These are phyloP conservation scores for Hofmannophila pseudospretella DNA, from an alignment of 2,888 invertebrate species.

Conservation along the genomic window DNA sequence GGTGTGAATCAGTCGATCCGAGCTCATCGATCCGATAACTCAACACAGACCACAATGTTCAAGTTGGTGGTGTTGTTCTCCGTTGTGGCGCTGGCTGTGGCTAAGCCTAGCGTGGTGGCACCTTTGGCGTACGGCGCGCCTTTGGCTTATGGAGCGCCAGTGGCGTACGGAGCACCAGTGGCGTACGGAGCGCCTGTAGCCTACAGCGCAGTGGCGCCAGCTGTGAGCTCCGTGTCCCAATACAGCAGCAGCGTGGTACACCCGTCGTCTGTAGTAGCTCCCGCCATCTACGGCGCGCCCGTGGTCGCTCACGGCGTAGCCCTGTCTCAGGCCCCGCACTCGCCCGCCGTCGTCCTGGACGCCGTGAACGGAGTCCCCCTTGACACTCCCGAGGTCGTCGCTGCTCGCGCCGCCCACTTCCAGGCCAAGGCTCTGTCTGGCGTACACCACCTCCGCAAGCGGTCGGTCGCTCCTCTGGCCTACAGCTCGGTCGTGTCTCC, in stretches of 20 bases:
- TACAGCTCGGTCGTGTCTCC: slow-evolving; percentile 47
- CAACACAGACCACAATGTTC: slow-evolving; percentile 72
- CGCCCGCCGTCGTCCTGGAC: slow-evolving; percentile 64
- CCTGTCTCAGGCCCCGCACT: slow-evolving; percentile 51
- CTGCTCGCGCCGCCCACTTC: slow-evolving; percentile 65
- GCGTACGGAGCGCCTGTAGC: slow-evolving; percentile 43
- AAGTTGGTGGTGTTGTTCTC: slow-evolving; percentile 80
- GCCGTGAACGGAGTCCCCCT: slow-evolving; percentile 65
- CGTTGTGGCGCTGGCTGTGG: slow-evolving; percentile 76
- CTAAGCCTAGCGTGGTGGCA: slow-evolving; percentile 57
- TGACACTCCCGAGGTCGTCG: slow-evolving; percentile 70
- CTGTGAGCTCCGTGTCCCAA: slow-evolving; percentile 36
- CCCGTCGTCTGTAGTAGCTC: slow-evolving; percentile 34
- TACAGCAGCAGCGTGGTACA: slow-evolving; percentile 43
- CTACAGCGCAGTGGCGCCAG: slow-evolving; percentile 39
- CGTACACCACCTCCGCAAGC: slow-evolving; percentile 59
- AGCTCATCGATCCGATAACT: slow-evolving; percentile 43
- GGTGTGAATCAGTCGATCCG: slow-evolving; percentile 66
- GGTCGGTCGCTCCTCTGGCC: slow-evolving; percentile 43
- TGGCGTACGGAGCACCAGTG: slow-evolving; percentile 46
- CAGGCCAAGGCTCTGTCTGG: slow-evolving; percentile 63
- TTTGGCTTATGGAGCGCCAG: slow-evolving; percentile 26
- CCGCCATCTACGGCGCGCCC: slow-evolving; percentile 32
- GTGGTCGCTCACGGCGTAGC: slow-evolving; percentile 21
- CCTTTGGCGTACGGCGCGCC: slow-evolving; percentile 47